phyloP scores from a whole-genome alignment of 2,113 vertebrate species.

The Orcinus orca region DNA sequence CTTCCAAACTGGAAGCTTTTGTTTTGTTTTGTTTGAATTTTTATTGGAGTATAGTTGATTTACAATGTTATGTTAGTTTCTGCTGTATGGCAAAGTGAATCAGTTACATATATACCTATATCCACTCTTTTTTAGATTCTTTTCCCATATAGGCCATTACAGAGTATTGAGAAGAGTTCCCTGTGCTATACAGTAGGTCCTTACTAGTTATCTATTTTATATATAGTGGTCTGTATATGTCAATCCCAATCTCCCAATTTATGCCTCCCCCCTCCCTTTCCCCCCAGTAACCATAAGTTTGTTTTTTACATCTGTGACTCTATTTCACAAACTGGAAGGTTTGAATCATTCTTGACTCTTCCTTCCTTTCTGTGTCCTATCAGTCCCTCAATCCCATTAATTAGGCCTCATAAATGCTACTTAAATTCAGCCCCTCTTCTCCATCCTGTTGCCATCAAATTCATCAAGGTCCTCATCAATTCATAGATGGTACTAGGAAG shows the following conservation, averaged over 20 bases:
- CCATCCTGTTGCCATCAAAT: neutral
- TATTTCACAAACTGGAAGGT: neutral
- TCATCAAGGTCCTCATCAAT: neutral
- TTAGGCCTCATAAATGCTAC: neutral
- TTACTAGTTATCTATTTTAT: neutral
- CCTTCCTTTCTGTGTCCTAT: neutral
- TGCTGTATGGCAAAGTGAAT: neutral
- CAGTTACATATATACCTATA: neutral
- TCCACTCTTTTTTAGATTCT: neutral
- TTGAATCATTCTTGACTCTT: neutral
- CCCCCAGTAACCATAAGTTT: neutral
- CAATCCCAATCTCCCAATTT: neutral
- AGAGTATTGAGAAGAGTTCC: neutral
- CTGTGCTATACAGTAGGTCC: neutral
- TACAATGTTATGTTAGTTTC: neutral
- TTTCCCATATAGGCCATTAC: neutral
- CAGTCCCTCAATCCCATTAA: neutral
- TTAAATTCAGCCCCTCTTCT: neutral
- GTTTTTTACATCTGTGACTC: neutral
- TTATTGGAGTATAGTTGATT: neutral
- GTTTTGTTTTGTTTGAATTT: neutral
- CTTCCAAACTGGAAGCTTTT: neutral
- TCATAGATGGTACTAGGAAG: neutral
- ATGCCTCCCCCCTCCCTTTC: neutral
- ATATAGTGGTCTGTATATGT: neutral